Evolutionary conservation across 2,113 vertebrate genomes (phyloP), one percentile per base, ranked within the genome.

Genomic region (Geococcyx californianus): DNA sequence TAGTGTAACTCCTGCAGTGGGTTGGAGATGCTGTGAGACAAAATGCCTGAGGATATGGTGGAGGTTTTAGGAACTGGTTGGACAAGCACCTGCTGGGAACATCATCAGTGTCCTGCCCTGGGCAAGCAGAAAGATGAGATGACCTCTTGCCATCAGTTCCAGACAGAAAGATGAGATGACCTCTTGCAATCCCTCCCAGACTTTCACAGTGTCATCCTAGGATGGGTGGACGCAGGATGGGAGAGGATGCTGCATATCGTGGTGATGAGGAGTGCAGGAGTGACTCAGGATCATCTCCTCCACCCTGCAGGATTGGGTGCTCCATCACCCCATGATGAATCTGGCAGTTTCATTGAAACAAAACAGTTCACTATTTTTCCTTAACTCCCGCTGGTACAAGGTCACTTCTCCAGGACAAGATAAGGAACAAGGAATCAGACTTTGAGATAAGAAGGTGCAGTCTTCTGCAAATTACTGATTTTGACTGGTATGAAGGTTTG

Each of bases 301-400:
- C 4, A 3, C 24, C 12, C 18, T 17, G 7, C 0, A 1, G 25
- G 1, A 4, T 5, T 38, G 20, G 24, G 10, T 59, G 34, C 3
- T 91, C 21, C 1, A 4, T 40, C 28, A 49, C 8, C 7, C 18
- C 2, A 1, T n/a, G 11, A 24, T 40, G 60, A 16, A 68, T 33
- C 44, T 52, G 20, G 2, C 15, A 55, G 36, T 49, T 12, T n/a
- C n/a, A n/a, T n/a, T n/a, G n/a, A n/a, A n/a, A n/a, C n/a, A n/a
- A n/a, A n/a, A n/a, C n/a, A n/a, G n/a, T n/a, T n/a, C n/a, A n/a
- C n/a, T n/a, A n/a, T n/a, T n/a, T n/a, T n/a, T n/a, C n/a, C n/a
- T n/a, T n/a, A n/a, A n/a, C n/a, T n/a, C n/a, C n/a, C n/a, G n/a
- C n/a, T n/a, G n/a, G n/a, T n/a, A n/a, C n/a, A n/a, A n/a, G n/a